A percentile compares a stretch with the other conserved stretches of the same genome.
Conservation (phyloP, 2,888 invertebrate genomes). For the Oligia latruncula region DNA sequence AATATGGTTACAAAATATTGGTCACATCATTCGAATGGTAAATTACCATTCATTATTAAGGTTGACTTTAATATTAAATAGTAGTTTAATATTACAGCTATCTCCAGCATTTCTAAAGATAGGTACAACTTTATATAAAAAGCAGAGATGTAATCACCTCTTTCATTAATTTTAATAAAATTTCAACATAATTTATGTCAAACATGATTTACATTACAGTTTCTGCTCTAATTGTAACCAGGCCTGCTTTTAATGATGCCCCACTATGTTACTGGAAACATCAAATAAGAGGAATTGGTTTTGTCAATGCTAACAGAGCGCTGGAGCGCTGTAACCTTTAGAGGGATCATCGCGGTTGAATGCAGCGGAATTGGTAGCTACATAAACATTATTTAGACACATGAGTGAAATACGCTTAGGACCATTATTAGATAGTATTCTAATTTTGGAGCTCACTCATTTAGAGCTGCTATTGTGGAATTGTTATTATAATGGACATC, state of each 20-base stretch:
- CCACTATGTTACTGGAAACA: slow-evolving; percentile 30
- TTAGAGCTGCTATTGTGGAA: background rate
- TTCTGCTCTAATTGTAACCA: slow-evolving; percentile 13
- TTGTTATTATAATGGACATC: background rate
- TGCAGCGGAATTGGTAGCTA: slow-evolving; percentile 29
- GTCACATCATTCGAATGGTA: background rate
- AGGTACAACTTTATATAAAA: background rate
- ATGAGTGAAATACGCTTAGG: slow-evolving; percentile 38
- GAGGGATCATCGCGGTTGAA: slow-evolving; percentile 40
- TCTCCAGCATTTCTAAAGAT: background rate
- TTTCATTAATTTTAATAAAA: background rate
- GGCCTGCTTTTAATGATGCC: slow-evolving; percentile 35
- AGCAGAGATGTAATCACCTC: background rate
- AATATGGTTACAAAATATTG: background rate
- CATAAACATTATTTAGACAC: slow-evolving; percentile 52
- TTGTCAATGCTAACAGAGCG: slow-evolving; percentile 27
- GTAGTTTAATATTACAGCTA: background rate
- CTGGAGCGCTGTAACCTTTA: slow-evolving; percentile 12
- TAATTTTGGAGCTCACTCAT: slow-evolving; percentile 4
- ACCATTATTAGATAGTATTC: slow-evolving; percentile 22
- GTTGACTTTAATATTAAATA: background rate
- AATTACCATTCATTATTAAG: background rate
- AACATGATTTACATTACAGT: slow-evolving; percentile 13
- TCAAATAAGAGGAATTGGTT: slow-evolving; percentile 39
- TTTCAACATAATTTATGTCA: slow-evolving; percentile 4